Conservation (phyloP, 2,797 vertebrate genomes). For the Pseudochirops corinnae region DNA sequence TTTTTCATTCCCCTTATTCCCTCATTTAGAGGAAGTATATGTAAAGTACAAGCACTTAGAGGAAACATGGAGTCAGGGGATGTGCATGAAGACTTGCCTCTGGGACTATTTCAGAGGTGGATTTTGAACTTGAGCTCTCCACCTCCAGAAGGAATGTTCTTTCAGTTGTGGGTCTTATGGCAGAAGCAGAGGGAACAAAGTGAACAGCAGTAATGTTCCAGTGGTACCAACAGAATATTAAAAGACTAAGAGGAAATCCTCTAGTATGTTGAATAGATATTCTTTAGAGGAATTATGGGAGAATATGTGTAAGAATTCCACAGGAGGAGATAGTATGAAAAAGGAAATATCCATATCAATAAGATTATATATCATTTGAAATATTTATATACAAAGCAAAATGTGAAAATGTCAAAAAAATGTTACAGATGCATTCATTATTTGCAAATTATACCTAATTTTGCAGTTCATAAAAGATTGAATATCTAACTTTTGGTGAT, state of each 20-base stretch:
- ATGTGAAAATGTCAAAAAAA: background rate
- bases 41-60: background rate
- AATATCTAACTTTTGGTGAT: background rate
- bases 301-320: background rate
- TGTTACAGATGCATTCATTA: background rate
- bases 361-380: background rate
- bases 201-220: background rate
- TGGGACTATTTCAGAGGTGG: background rate
- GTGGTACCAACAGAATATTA: background rate
- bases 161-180: background rate
- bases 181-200: background rate
- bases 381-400: background rate
- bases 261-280: background rate
- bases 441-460: background rate
- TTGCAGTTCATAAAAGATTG: background rate
- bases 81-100: background rate
- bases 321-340: background rate
- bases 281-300: background rate
- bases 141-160: background rate
- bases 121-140: background rate
- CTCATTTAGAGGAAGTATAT: background rate
- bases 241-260: background rate
- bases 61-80: background rate
- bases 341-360: background rate
- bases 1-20: slow-evolving; percentile 8